These are phyloP conservation scores for Ascaphus truei DNA, from an alignment of 2,113 vertebrate genomes.

Conservation along the genomic window DNA sequence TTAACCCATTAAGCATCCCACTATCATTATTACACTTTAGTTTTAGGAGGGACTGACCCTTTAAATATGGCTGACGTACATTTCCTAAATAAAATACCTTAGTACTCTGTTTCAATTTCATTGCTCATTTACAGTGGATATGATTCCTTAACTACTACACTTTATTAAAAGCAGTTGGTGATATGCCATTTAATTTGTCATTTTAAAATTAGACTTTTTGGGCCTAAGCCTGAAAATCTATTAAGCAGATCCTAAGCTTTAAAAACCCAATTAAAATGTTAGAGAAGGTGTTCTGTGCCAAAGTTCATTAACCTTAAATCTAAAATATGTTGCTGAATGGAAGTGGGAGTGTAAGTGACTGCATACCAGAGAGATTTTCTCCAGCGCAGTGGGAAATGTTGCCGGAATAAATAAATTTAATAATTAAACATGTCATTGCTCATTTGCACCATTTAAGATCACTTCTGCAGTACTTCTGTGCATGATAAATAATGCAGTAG, in stretches of 20 bases:
- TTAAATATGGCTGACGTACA: too few relatives aligned
- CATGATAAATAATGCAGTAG: conserved; percentile 28
- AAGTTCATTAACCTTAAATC: conserved; percentile 18
- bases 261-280: conserved; percentile 17
- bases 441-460: conserved; percentile 34
- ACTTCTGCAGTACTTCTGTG: conserved; percentile 26
- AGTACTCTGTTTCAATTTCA: too few relatives aligned
- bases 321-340: conserved; percentile 6
- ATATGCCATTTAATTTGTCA: neutral
- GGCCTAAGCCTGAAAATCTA: conserved; percentile 12
- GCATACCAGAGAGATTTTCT: neutral
- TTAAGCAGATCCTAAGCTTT: conserved; percentile 8
- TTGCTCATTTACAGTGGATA: neutral
- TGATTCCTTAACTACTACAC: neutral
- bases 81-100: too few relatives aligned
- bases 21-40: too few relatives aligned
- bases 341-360: neutral
- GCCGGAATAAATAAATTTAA: conserved; percentile 35
- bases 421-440: conserved; percentile 35
- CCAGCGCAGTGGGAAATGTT: conserved; percentile 21
- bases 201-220: neutral
- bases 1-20: too few relatives aligned
- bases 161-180: neutral
- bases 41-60: too few relatives aligned
- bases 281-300: conserved; percentile 8